Evolutionary conservation across 2,113 vertebrate genomes (phyloP), one percentile per base, ranked within the genome.

Genomic region (Eulemur macaco): DNA sequence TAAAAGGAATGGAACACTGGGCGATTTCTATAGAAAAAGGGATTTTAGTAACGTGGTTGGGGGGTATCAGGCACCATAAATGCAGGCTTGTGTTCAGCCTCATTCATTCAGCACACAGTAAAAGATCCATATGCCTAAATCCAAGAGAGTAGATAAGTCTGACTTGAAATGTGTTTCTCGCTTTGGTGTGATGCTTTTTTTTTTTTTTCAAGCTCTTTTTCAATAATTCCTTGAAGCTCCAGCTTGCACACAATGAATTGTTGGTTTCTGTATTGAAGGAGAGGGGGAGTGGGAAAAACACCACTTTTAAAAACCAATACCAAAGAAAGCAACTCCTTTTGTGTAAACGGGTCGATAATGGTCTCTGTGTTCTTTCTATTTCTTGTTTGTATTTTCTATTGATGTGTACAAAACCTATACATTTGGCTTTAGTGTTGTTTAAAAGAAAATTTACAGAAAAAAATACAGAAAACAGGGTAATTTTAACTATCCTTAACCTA

Each of bases 241-340:
- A 69, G 73, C 39, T 95, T 74, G 95, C n/a, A 86, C 25, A 96
- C 93, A 93, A 96, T 87, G 91, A 97, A 98, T 86, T 95, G 86
- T 91, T 97, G 31, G 69, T 50, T 96, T 81, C 89, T 94, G 96
- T 93, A 90, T 95, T 95, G 83, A 97, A 95, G 42, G 29, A 25
- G 14, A 64, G 31, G n/a, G 13, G 13, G 17, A 20, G 2, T 25
- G 20, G 12, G 23, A 37, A 15, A 74, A 91, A 85, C 4, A 95
- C 6, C 27, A 95, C 39, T 68, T 89, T 95, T 96, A 94, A 94
- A 97, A 96, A 64, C 77, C 73, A 87, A 66, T 89, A 94, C 74
- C 69, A 94, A 96, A 97, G 94, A 97, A 97, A 97, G 91, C 42
- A 95, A 93, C 64, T 96, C 80, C 86, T 97, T 97, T 95, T 97